Evolutionary conservation across 1,140 invertebrate species (phyloP).

Genomic region (Drosophila lini): DNA sequence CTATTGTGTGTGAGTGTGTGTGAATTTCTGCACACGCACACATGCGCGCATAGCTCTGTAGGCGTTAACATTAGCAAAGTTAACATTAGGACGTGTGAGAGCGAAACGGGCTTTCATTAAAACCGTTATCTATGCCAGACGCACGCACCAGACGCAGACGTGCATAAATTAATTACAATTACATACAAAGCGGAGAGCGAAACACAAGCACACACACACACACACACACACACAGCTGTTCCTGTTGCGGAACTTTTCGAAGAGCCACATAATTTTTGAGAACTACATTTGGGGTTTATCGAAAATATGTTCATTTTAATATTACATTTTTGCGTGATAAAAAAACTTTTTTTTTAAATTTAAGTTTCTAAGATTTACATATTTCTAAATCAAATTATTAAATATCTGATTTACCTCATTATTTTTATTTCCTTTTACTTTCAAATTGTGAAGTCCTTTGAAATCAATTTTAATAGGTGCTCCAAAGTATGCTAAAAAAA

Average conservation of each 20-base stretch:
- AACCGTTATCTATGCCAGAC: constrained; percentile 78
- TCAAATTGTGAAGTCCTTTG: neutral
- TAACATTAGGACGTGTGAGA: constrained; percentile 47
- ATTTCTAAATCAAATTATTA: no score
- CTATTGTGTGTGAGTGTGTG: constrained; percentile 22
- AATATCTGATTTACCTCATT: no score
- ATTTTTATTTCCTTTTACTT: no score
- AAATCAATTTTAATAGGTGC: neutral
- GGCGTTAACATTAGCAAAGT: constrained; percentile 44
- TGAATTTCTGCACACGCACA: constrained; percentile 33
- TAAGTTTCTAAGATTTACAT: no score
- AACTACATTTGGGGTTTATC: neutral
- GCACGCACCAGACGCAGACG: constrained; percentile 61
- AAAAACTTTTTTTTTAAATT: no score
- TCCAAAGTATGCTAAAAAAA: neutral
- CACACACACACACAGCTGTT: constrained; percentile 17
- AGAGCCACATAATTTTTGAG: neutral
- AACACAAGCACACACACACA: constrained; percentile 6
- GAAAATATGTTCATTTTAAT: no score
- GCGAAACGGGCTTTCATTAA: constrained; percentile 65
- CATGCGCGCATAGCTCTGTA: constrained; percentile 16
- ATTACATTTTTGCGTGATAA: no score
- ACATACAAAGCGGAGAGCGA: constrained; percentile 15
- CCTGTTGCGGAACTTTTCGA: constrained; percentile 14
- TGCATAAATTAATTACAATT: constrained; percentile 72